Evolutionary conservation across 2,113 vertebrate genomes (phyloP).

Genomic region (Oenanthe melanoleuca): DNA sequence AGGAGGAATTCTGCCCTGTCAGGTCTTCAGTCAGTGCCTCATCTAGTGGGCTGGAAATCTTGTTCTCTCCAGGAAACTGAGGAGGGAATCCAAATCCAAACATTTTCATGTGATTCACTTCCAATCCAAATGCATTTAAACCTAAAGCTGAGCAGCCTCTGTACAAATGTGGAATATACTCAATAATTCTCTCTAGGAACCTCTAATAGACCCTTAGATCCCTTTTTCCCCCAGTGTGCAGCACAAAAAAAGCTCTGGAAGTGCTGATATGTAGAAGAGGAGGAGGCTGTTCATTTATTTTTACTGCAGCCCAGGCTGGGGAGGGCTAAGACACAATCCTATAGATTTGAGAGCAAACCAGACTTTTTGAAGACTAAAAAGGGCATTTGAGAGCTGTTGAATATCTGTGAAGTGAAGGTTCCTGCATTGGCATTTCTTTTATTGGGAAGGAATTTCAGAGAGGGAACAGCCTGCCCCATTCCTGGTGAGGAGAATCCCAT

Average conservation of each 20-base stretch:
- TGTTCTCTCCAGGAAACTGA: neutral
- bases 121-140: neutral
- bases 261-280: neutral
- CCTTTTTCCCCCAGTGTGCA: rapidly evolving
- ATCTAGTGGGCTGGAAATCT: neutral
- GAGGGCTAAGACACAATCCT: neutral
- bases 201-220: rapidly evolving
- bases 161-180: neutral
- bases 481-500: neutral
- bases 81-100: neutral
- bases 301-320: neutral
- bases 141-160: neutral
- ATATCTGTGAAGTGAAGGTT: neutral
- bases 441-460: neutral
- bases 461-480: neutral
- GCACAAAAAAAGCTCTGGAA: neutral
- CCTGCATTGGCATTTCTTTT: neutral
- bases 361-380: neutral
- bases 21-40: neutral
- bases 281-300: neutral
- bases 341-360: neutral
- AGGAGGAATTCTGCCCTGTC: neutral
- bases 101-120: rapidly evolving
- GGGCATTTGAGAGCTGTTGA: neutral
- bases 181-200: neutral